These are phyloP conservation scores for Bombus consobrinus DNA, from an alignment of 1,140 invertebrate genomes.

Conservation along the genomic window DNA sequence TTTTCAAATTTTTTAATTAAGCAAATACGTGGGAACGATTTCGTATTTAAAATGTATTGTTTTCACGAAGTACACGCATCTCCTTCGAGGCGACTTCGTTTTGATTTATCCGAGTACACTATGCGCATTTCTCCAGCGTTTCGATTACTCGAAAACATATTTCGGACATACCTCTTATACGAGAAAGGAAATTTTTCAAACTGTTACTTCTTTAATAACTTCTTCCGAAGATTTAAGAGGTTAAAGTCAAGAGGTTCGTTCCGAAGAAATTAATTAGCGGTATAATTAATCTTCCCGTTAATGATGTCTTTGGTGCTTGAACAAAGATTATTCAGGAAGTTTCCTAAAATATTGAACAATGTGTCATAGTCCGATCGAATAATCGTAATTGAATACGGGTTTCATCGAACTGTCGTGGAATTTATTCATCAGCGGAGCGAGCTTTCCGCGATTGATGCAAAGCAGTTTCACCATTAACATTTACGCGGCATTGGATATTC, in stretches of 20 bases:
- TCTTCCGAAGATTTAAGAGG: neutral
- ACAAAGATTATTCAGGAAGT: neutral
- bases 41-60: conserved; percentile 20
- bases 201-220: neutral
- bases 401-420: conserved; percentile 25
- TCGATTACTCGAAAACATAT: neutral
- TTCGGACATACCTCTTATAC: neutral
- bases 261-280: neutral
- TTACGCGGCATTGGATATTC: conserved; percentile 33
- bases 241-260: neutral
- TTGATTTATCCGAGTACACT: neutral
- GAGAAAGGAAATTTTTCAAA: neutral
- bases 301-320: too few relatives aligned
- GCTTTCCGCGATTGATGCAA: conserved; percentile 34
- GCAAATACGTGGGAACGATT: neutral
- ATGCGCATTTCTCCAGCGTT: neutral
- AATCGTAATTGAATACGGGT: conserved; percentile 16
- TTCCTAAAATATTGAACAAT: neutral
- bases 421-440: conserved; percentile 39
- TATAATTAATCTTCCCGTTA: neutral
- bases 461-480: conserved; percentile 52
- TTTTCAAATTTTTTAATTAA: neutral
- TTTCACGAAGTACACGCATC: neutral
- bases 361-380: neutral
- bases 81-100: neutral